Evolutionary conservation across 2,113 vertebrate species (phyloP), one percentile per base, ranked within the genome.

Genomic region (Empidonax alnorum): DNA sequence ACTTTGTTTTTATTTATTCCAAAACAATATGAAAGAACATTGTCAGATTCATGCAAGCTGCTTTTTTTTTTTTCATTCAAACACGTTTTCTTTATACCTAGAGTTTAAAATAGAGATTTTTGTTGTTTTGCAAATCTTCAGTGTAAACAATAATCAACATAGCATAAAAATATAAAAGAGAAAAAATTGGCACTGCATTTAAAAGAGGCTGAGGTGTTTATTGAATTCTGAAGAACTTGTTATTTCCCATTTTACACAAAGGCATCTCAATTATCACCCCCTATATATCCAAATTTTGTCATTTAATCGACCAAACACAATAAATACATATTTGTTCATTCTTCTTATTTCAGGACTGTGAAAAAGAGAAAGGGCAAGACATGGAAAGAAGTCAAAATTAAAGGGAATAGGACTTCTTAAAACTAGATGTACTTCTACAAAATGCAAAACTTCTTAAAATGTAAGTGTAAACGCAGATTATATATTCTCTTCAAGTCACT

Each of bases 121-220:
- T 73, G 15, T 69, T 93, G 14, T 72, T 95, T 94, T 82, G 9
- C 41, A 50, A 85, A 86, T 6, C 2, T 82, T 67, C 42, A 14
- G 5, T 74, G 42, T 73, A 93, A 94, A 74, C 24, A 75, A 21
- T 55, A 95, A 61, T 84, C 37, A 90, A 76, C n/a, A 44, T 23
- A n/a, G 1, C 44, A 85, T 52, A 27, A 65, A 72, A 94, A 69
- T 91, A 72, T 58, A 61, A 96, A 96, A 96, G 24, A 93, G 27
- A 83, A 52, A 55, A 94, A 90, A 86, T 5, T 77, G 14, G 4
- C 39, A 96, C 39, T 89, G 35, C 14, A 85, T 90, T 94, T 97
- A 75, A 93, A 96, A 92, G 39, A 83, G 33, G 4, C 15, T 44
- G n/a, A 82, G 27, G 44, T 93, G 58, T 91, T 96, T 96, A 79